These are phyloP conservation scores for Pilophorus perplexus DNA, from an alignment of 2,888 invertebrate species.

Conservation along the genomic window DNA sequence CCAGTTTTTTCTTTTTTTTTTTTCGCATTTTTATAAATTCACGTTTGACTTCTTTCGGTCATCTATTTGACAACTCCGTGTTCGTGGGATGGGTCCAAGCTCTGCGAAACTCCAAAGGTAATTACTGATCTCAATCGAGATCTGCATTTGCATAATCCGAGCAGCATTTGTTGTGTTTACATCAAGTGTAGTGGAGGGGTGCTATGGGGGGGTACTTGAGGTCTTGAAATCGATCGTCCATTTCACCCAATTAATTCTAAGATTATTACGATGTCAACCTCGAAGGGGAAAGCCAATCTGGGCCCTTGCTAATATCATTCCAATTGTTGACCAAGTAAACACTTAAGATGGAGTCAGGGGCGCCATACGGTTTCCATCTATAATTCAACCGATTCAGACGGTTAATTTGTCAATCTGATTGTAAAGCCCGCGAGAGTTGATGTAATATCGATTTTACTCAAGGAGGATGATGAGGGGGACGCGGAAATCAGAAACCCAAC, in stretches of 20 bases:
- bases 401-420: slow-evolving; percentile 39
- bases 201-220: not conserved
- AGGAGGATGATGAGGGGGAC: not conserved
- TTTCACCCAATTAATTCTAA: slow-evolving; percentile 38
- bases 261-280: slow-evolving; percentile 34
- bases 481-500: slow-evolving; percentile 34
- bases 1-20: too few species aligned
- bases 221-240: slow-evolving; percentile 27
- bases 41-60: too few species aligned
- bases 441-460: slow-evolving; percentile 19
- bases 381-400: slow-evolving; percentile 36
- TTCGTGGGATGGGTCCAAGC: too few species aligned
- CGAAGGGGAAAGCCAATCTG: slow-evolving; percentile 30
- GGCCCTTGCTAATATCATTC: slow-evolving; percentile 21
- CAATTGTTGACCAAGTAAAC: slow-evolving; percentile 37
- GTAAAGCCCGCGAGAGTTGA: slow-evolving; percentile 34
- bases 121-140: too few species aligned
- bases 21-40: too few species aligned
- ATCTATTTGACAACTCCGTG: too few species aligned
- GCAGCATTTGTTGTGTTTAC: too few species aligned
- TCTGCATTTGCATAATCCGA: too few species aligned
- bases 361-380: slow-evolving; percentile 26
- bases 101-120: too few species aligned
- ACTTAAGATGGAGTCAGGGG: slow-evolving; percentile 37
- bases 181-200: too few species aligned